Evolutionary conservation across 2,888 invertebrate species (phyloP), one percentile per base, ranked within the genome.

Genomic region (Chironomus riparius): DNA sequence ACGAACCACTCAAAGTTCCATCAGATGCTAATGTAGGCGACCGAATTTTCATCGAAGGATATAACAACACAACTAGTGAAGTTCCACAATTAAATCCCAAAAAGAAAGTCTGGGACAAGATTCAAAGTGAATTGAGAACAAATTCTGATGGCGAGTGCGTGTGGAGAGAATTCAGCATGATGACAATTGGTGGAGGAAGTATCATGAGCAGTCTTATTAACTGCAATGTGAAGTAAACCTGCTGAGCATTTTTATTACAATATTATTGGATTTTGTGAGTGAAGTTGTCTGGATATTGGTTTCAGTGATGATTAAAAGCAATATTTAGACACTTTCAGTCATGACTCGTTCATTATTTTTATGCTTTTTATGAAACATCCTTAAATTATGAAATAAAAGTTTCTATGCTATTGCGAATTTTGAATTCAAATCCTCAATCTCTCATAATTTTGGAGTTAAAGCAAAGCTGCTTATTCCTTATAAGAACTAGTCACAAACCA

Each of bases 51-150:
- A 87, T 97, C 76, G 95, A 97, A 83, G 93, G 93, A 24, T 93
- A 91, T 83, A 91, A 92, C 83, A 93, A 93, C 21, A 86, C 86
- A 72, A 91, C 95, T 2, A 96, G 96, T 84, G 91, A 91, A 38
- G 76, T 76, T 12, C 38, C 76, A 13, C 90, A 94, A 78, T 85
- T 97, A 1, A 97, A 97, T 84, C 97, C 97, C 0, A 97, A 97
- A 84, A 97, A 97, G 85, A 97, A 97, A 86, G 79, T 84, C n/a
- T 97, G 97, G 97, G 97, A 97, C 80, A 95, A 94, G 83, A 83
- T 97, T 61, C 94, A 95, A 83, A 87, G 86, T 22, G 92, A 93
- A 83, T 86, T 94, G 22, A 89, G 91, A 82, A 91, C 91, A 1
- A 91, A 90, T 84, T 84, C 86, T 2, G 87, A 87, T 70, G 88